A percentile compares a stretch with the other conserved stretches of the same genome.
These are phyloP conservation scores for Cosmorhoe ocellata DNA, from an alignment of 2,888 invertebrate genomes.

Conservation along the genomic window DNA sequence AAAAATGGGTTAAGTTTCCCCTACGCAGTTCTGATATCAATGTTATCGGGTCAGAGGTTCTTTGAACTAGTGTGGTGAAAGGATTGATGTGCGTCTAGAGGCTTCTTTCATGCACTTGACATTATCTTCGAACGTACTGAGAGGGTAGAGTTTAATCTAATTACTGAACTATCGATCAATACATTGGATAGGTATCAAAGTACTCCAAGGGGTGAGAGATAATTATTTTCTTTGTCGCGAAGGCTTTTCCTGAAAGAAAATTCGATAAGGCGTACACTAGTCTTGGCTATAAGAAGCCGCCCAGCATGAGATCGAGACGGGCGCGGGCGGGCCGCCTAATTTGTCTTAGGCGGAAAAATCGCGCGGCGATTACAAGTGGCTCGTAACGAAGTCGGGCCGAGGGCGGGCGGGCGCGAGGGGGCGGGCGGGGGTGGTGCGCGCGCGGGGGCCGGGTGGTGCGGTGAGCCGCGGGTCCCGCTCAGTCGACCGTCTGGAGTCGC, in stretches of 20 bases:
- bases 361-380: slow-evolving; percentile 81
- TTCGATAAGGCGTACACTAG: slow-evolving; percentile 53
- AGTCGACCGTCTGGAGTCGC: slow-evolving; percentile 82
- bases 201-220: background rate
- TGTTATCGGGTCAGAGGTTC: too few relatives aligned
- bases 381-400: slow-evolving; percentile 79
- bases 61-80: background rate
- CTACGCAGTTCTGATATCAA: slow-evolving; percentile 1
- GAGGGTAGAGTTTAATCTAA: background rate
- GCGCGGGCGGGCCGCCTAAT: slow-evolving; percentile 76
- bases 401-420: slow-evolving; percentile 42
- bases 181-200: background rate
- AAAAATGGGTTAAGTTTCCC: slow-evolving; percentile 6
- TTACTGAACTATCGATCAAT: slow-evolving; percentile 8
- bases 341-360: slow-evolving; percentile 83
- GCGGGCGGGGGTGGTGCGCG: slow-evolving; percentile 17
- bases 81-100: too few relatives aligned
- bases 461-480: slow-evolving; percentile 65
- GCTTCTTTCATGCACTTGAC: too few relatives aligned
- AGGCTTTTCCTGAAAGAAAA: slow-evolving; percentile 30
- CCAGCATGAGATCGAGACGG: slow-evolving; percentile 59
- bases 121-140: too few relatives aligned
- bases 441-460: slow-evolving; percentile 43
- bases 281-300: slow-evolving; percentile 68
- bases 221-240: background rate